A percentile compares a stretch with the other conserved stretches of the same genome.
Evolutionary conservation across 2,113 vertebrate species (phyloP).

Genomic region (Misgurnus anguillicaudatus): DNA sequence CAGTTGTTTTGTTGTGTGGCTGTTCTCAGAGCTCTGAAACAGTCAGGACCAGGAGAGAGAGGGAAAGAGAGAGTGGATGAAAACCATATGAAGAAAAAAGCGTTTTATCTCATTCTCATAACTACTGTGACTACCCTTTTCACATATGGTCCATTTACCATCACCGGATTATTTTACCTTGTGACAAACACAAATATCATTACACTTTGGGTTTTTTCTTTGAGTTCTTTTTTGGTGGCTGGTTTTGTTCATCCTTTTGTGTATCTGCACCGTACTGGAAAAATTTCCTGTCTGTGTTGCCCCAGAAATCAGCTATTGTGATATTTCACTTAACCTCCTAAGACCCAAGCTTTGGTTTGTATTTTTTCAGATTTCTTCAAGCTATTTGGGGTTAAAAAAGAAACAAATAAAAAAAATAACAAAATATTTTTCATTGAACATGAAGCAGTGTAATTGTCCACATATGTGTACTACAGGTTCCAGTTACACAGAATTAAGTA

Average conservation of each 20-base stretch:
- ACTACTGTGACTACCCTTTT: neutral
- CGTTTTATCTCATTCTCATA: slow-evolving; percentile 1
- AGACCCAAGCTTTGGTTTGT: no score
- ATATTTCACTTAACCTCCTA: neutral
- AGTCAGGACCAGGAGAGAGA: slow-evolving; percentile 31
- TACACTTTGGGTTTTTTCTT: neutral
- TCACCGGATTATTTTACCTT: neutral
- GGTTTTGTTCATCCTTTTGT: neutral
- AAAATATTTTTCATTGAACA: no score
- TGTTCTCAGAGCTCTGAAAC: slow-evolving; percentile 18
- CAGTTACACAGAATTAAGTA: no score
- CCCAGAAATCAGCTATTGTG: neutral
- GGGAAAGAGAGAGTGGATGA: neutral
- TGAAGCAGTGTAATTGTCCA: no score
- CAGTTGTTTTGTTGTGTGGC: neutral
- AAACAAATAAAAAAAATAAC: no score
- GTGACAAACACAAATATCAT: neutral
- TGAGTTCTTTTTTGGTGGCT: neutral
- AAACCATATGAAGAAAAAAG: slow-evolving; percentile 28
- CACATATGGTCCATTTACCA: neutral
- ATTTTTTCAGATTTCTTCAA: no score
- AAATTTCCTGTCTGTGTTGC: neutral
- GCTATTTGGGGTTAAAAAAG: no score
- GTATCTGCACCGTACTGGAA: neutral
- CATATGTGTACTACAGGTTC: no score